phyloP scores from a whole-genome alignment of 2,888 invertebrate genomes.

The Drosophila affinis region DNA sequence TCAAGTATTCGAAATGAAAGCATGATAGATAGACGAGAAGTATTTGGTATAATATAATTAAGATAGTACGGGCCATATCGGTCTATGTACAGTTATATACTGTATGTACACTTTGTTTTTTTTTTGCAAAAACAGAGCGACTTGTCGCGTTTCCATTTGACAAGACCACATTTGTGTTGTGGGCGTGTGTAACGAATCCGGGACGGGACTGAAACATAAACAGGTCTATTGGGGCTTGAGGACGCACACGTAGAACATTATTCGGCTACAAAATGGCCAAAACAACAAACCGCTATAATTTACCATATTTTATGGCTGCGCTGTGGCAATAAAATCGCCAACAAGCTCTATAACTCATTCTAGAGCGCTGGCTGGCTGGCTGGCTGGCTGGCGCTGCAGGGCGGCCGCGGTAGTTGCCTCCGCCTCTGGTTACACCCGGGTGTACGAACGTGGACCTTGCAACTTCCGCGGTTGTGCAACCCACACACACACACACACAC shows the following conservation, averaged over 20 bases:
- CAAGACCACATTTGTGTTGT: conserved; percentile 64
- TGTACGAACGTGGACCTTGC: conserved; percentile 40
- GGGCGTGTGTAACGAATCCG: conserved; percentile 45
- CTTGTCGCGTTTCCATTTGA: conserved; percentile 52
- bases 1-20: neutral
- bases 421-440: conserved; percentile 65
- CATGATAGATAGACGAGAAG: neutral
- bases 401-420: conserved; percentile 64
- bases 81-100: conserved; percentile 11
- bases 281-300: conserved; percentile 83
- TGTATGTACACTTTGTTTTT: conserved; percentile 1
- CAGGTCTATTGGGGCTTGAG: conserved; percentile 66
- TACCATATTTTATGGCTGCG: conserved; percentile 83
- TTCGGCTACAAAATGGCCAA: conserved; percentile 83
- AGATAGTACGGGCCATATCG: conserved; percentile 14
- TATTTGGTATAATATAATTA: conserved; percentile 21
- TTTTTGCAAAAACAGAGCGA: conserved; percentile 37
- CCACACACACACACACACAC: conserved; percentile 8
- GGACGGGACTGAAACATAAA: conserved; percentile 41
- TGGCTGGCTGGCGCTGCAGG: conserved; percentile 32
- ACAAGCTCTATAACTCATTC: conserved; percentile 83
- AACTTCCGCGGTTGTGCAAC: conserved; percentile 62
- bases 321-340: conserved; percentile 83
- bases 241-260: conserved; percentile 81
- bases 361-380: conserved; percentile 62